Evolutionary conservation across 2,888 invertebrate species (phyloP), one percentile per base, ranked within the genome.

Genomic region (Pristionchus fissidentatus): DNA sequence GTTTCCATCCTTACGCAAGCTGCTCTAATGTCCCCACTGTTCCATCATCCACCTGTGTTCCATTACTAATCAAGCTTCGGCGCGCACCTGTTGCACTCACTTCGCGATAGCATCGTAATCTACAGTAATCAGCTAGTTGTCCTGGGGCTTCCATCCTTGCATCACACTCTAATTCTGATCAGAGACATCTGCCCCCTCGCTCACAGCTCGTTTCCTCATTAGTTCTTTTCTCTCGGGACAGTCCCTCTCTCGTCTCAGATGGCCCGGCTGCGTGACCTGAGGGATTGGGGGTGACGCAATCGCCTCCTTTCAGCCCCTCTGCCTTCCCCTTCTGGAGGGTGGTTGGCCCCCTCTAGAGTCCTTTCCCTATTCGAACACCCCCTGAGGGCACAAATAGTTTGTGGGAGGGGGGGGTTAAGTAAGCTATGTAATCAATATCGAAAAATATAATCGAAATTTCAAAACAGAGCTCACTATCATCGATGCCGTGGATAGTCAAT

Each of bases 171-270:
- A 41, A 70, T 70, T 41, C 41, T 70, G 38, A 26, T 41, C 38
- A 41, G 41, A 41, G 41, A 38, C 70, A 70, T 70, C 70, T 66
- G 66, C 41, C 32, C 66, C n/a, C n/a, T n/a, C n/a, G n/a, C 49
- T 49, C 49, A 49, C 49, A 49, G 49, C 49, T 75, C 75, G 49
- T 77, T 77, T 77, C 75, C 49, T 77, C 75, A 77, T 77, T 77
- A 77, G 75, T 77, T 32, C 49, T 19, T 26, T 29, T 62, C 19
- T 62, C 19, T 46, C 46, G 43, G 26, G 43, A 46, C 73, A 46
- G 43, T 19, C 26, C 43, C 66, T 66, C 46, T n/a, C n/a, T 46
- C 10, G 38, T 70, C 70, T 70, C 41, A 70, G 70, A 41, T n/a
- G n/a, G n/a, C 41, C 70, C 49, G 75, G 75, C 49, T 49, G 75